Evolutionary conservation across 2,888 invertebrate species (phyloP), one percentile per base, ranked within the genome.

Genomic region (Galerucella calmariensis): DNA sequence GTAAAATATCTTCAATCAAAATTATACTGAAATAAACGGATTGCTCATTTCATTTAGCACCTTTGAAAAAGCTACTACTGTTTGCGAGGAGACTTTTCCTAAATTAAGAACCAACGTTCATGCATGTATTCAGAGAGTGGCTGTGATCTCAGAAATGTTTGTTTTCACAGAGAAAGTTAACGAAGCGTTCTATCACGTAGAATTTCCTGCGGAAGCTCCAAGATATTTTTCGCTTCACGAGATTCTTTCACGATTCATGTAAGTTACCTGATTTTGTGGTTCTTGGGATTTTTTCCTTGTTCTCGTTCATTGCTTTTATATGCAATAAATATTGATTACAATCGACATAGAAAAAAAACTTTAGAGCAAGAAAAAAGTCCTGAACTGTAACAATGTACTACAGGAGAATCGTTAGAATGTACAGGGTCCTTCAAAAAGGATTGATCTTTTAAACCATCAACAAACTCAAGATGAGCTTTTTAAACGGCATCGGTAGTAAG

Each of bases 141-240:
- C 72, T 72, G 66, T 66, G 72, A 72, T 72, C 72, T 72, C 72
- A 53, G 72, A 72, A 67, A 67, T 72, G 72, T 72, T 72, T 72
- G 68, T 68, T 73, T 73, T 56, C 73, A 84, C 84, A 83, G 83
- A 79, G 78, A 78, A 79, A 82, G 80, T 82, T 85, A 84, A 85
- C 84, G 85, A 85, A 85, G 84, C 85, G 83, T 83, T 81, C 81
- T 78, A 82, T 83, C 83, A 82, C 83, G 79, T 80, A 83, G 81
- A 83, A 82, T 82, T 82, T 84, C 82, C 82, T 81, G 79, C 79
- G 78, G 78, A 79, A 75, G 74, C 75, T 75, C 76, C 77, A 73
- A 77, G 81, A 81, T 83, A 83, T 83, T 83, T 83, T 82, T 81
- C 82, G 81, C 82, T 82, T 78, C 79, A 78, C 76, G 76, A 79